Base-by-base conservation (phyloP, 2,797 vertebrate genomes). In the Cryptoblepharus egeriae region DNA sequence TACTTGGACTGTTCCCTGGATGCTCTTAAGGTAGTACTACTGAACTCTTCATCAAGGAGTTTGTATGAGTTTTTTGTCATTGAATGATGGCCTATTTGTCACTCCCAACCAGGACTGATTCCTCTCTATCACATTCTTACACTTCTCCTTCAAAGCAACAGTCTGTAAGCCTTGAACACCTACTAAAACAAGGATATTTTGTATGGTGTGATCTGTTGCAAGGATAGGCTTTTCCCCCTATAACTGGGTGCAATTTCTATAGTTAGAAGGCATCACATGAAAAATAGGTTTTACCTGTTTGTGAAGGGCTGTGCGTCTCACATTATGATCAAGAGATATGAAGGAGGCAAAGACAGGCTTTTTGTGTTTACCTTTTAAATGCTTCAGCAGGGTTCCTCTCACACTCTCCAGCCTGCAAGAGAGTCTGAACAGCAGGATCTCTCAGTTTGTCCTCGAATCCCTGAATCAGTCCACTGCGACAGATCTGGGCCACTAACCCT, bases 361-460 rank as follows among this genome's bases (percentile, higher is more conserved):
- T n/a, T 1, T 15, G 77, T 81, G 81, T 87, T 94, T 96, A 99
- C 99, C 98, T 98, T 95, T 99, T 99, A 95, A 99, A 99, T 1
- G 98, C 97, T 95, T 99, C 98, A 0, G 96, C 96, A 37, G 98
- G 98, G 93, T 98, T 98, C 93, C 98, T 96, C 95, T 99, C 99
- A 28, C 98, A 99, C 85, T 99, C 98, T 11, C 98, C 98, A 0
- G 97, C 97, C 82, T 97, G 97, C 90, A 99, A 89, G n/a, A 96
- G 90, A 86, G 93, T 97, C 87, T 98, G 98, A 84, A 97, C 94
- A 1, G 97, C 96, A 30, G 97, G 97, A 76, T 99, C 98, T 32
- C 95, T 95, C 68, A 99, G 95, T 93, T 97, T 98, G 92, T 99
- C 98, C 93, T 98, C 97, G 37, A 97, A 99, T 3, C 97, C 98